Evolutionary conservation across 2,113 vertebrate species (phyloP), one percentile per base, ranked within the genome.

Genomic region (Sapajus apella): DNA sequence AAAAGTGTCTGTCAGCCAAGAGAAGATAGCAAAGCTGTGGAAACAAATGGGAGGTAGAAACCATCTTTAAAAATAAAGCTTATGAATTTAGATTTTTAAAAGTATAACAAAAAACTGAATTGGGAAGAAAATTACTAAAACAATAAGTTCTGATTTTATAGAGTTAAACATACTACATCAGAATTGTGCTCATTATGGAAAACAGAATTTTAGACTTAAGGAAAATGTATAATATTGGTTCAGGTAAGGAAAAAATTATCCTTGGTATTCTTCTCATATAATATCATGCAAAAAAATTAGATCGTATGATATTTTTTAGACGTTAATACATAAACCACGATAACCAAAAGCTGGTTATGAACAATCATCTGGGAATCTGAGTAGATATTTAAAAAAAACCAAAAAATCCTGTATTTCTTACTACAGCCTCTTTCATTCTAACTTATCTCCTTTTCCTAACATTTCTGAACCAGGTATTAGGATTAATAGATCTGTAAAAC

Each of bases 261-360:
- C 68, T 45, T 90, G 68, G 25, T 27, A 76, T 90, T 88, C 73
- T 76, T 87, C 25, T 96, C 70, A 90, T 10, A 91, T 85, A 95
- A 92, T 77, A 40, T 64, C 76, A 61, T 8, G 12, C 37, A 85
- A 37, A 55, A 84, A 10, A 5, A 52, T 94, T 79, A 83, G 35
- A 75, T 66, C 88, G 56, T 90, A 87, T 25, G 50, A 18, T 76
- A 55, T 85, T 84, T 95, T 90, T 83, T 47, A 83, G 55, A 88
- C 52, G 91, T 79, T 86, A 83, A 80, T 52, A 93, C n/a, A 89
- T 82, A 95, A 94, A 91, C 75, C 79, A 96, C 43, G 90, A 52
- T 66, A 76, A 93, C 64, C 87, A 96, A 95, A 95, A 76, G 90
- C 70, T 93, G n/a, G 70, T 84, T 43, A 50, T 84, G 37, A 97